phyloP scores from a whole-genome alignment of 1,140 invertebrate species.

The Drosophila tristis region DNA sequence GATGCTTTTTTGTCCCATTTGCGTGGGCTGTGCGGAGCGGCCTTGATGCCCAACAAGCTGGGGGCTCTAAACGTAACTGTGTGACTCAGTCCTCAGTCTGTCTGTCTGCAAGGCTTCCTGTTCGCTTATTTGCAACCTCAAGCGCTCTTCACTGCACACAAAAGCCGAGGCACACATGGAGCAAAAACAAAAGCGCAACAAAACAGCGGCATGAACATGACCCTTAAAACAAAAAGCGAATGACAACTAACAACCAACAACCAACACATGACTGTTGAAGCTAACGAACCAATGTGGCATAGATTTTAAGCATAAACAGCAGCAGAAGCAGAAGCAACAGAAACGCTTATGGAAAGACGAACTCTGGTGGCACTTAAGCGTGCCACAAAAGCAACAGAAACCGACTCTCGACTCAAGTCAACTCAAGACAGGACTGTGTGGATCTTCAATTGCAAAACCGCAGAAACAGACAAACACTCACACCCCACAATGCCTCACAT shows the following conservation, averaged over 20 bases:
- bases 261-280: conserved; percentile 39
- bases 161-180: conserved; percentile 35
- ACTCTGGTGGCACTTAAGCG: conserved; percentile 40
- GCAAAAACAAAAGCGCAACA: conserved; percentile 72
- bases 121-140: conserved; percentile 61
- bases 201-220: conserved; percentile 49
- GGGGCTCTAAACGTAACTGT: conserved; percentile 12
- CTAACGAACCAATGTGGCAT: conserved; percentile 80
- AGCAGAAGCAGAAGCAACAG: neutral
- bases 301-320: conserved; percentile 75
- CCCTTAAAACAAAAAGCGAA: conserved; percentile 62
- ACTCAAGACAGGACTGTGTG: conserved; percentile 1
- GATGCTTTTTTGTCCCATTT: conserved; percentile 59
- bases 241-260: conserved; percentile 31
- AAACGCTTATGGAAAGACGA: conserved; percentile 54
- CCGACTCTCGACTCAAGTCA: conserved; percentile 29
- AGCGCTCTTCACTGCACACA: conserved; percentile 71
- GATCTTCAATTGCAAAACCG: conserved; percentile 75
- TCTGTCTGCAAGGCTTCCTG: conserved; percentile 24
- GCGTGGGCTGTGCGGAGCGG: conserved; percentile 26
- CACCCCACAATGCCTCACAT: conserved; percentile 13
- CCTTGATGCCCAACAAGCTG: too few relatives aligned
- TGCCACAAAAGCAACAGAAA: conserved; percentile 42
- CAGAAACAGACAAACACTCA: conserved; percentile 37
- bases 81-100: neutral